Conservation (phyloP, 2,797 vertebrate genomes). For the Sebastes matsubarae region DNA sequence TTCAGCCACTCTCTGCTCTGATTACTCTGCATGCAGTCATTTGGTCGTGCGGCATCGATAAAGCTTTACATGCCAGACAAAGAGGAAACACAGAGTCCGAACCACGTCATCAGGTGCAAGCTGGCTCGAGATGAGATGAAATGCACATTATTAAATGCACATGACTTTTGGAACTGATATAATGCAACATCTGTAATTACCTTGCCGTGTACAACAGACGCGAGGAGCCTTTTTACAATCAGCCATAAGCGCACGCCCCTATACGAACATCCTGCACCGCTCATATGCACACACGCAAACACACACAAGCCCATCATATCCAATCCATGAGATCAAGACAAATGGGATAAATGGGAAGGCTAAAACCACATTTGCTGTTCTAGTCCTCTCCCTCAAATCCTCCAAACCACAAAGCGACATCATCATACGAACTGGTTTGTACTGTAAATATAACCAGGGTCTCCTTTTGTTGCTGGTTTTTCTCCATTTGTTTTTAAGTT, state of each 20-base stretch:
- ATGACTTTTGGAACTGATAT: conserved; percentile 41
- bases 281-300: conserved; percentile 28
- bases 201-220: conserved; percentile 10
- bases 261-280: conserved; percentile 31
- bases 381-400: conserved; percentile 40
- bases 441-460: conserved; percentile 56
- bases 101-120: conserved; percentile 48
- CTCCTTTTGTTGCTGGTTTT: conserved; percentile 44
- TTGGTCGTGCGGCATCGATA: conserved; percentile 26
- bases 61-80: conserved; percentile 29
- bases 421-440: conserved; percentile 69
- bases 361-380: conserved; percentile 59
- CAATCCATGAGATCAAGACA: conserved; percentile 60
- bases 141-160: conserved; percentile 55
- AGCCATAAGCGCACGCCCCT: conserved; percentile 25
- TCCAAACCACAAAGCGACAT: conserved; percentile 56
- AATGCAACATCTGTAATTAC: conserved; percentile 47
- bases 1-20: conserved; percentile 9
- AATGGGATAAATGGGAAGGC: conserved; percentile 57
- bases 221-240: conserved; percentile 55
- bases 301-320: conserved; percentile 50
- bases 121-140: conserved; percentile 56
- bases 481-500: conserved; percentile 17
- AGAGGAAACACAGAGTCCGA: conserved; percentile 45
- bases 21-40: conserved; percentile 17